phyloP scores from a whole-genome alignment of 2,888 invertebrate genomes.

The Leptopilina myrica region DNA sequence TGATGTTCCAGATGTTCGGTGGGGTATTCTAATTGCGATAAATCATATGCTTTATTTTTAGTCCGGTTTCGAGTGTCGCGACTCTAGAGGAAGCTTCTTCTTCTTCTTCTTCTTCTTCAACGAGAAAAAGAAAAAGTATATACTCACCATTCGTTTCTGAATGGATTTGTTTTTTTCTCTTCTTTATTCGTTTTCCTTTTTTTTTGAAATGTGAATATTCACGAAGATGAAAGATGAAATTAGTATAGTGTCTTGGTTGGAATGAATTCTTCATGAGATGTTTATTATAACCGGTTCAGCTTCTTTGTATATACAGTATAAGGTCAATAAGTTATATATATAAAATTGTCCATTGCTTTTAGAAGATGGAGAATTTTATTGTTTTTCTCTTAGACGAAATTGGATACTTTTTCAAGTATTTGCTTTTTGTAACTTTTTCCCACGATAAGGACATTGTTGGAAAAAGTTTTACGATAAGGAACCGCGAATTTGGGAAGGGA shows the following conservation, averaged over 20 bases:
- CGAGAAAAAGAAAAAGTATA: neutral
- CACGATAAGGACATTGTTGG: no score
- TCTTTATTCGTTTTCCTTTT: neutral
- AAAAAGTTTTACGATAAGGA: no score
- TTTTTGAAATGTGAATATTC: neutral
- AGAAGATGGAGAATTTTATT: neutral
- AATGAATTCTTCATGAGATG: neutral
- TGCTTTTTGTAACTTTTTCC: no score
- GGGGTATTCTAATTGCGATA: slow-evolving; percentile 35
- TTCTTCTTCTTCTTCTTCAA: neutral
- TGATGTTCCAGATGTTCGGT: slow-evolving; percentile 25
- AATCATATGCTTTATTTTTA: slow-evolving; percentile 35
- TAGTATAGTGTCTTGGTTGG: no score
- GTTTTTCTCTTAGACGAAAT: no score
- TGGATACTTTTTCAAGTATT: no score
- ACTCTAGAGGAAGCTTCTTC: slow-evolving; percentile 6
- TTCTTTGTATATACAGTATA: neutral
- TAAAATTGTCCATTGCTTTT: neutral
- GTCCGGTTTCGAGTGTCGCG: slow-evolving; percentile 1
- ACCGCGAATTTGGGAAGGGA: no score
- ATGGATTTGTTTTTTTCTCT: neutral
- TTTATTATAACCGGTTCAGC: slow-evolving; percentile 33
- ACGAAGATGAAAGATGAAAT: no score
- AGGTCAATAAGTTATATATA: slow-evolving; percentile 3
- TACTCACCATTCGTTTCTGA: neutral